Evolutionary conservation across 1,140 invertebrate species (phyloP).

Genomic region (Cotesia vestalis): DNA sequence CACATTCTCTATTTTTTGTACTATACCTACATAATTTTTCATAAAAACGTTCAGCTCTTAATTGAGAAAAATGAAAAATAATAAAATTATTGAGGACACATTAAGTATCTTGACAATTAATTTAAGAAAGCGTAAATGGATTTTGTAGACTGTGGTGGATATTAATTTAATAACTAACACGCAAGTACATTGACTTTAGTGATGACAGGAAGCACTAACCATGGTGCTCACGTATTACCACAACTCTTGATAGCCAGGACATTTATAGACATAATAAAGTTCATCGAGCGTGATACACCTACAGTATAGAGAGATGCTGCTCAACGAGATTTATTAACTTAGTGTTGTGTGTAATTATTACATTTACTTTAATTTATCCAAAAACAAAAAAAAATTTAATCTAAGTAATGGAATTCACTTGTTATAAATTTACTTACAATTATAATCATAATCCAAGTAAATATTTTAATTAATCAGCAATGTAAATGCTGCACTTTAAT

Average conservation of each 20-base stretch:
- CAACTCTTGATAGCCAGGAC: slow-evolving; percentile 36
- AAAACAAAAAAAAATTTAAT: too few species aligned
- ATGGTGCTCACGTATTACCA: slow-evolving; percentile 31
- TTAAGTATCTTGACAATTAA: background rate
- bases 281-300: slow-evolving; percentile 28
- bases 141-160: too few species aligned
- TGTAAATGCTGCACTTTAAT: too few species aligned
- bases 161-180: too few species aligned
- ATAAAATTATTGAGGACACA: too few species aligned
- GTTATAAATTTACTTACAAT: too few species aligned
- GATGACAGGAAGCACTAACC: slow-evolving; percentile 29
- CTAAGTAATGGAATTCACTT: too few species aligned
- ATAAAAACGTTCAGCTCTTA: too few species aligned
- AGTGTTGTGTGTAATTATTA: background rate
- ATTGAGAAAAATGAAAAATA: background rate
- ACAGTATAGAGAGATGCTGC: too few species aligned
- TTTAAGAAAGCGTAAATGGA: too few species aligned
- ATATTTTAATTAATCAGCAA: too few species aligned
- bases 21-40: background rate
- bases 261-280: slow-evolving; percentile 38
- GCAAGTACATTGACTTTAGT: background rate
- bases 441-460: too few species aligned
- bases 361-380: background rate
- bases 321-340: background rate
- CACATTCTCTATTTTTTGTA: background rate